Percentiles rank a stretch among this genome's conserved stretches.
Conservation (phyloP, 2,797 vertebrate species). For the Coracias cyanogaster region DNA sequence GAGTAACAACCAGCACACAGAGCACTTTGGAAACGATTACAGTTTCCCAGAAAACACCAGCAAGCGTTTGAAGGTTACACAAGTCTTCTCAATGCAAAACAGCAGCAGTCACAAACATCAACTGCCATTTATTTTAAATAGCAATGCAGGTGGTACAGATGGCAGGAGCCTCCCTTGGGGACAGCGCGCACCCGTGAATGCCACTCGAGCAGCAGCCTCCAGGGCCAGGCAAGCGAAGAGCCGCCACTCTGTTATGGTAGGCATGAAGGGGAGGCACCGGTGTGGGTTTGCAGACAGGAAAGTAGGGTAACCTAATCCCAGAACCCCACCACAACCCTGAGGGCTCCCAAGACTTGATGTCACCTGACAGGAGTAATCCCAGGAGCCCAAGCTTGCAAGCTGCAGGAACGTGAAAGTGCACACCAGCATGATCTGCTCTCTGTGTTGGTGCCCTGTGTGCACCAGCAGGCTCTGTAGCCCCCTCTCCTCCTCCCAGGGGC, state of each 20-base stretch:
- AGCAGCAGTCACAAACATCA: background rate
- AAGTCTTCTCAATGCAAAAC: background rate
- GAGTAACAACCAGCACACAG: background rate
- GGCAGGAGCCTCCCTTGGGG: background rate
- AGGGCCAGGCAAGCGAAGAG: background rate
- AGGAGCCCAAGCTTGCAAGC: background rate
- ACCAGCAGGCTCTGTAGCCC: background rate
- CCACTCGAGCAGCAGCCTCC: background rate
- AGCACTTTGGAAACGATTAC: background rate
- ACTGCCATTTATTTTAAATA: background rate
- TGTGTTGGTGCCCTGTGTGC: background rate
- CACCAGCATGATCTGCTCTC: background rate
- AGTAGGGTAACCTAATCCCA: background rate
- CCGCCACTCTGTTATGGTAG: background rate
- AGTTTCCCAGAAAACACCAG: background rate
- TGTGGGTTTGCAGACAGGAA: background rate
- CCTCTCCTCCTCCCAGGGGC: background rate
- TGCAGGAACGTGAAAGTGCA: background rate
- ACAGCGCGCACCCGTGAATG: rapidly evolving
- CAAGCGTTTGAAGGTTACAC: background rate
- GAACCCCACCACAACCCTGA: background rate
- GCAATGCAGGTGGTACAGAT: background rate
- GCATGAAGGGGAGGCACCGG: background rate
- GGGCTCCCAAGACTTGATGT: background rate
- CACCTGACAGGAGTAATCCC: background rate